A percentile compares a stretch with the other conserved stretches of the same genome.
Evolutionary conservation across 2,113 vertebrate genomes (phyloP).

Genomic region (western clawed frog (Xenopus tropicalis)): DNA sequence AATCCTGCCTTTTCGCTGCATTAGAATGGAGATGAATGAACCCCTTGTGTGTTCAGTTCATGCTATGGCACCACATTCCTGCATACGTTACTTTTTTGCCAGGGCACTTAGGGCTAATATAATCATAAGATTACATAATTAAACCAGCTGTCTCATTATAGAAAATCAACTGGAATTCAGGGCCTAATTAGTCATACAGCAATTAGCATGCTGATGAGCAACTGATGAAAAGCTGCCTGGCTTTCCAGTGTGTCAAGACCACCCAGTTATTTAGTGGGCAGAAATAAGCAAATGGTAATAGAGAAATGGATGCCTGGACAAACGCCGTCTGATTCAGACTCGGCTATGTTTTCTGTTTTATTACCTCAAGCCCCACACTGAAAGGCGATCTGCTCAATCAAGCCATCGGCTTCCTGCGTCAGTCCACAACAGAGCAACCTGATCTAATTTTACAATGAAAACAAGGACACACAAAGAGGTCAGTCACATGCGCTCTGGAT

Average conservation of each 20-base stretch:
- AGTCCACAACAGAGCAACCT: constrained; percentile 22
- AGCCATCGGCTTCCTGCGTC: constrained; percentile 7
- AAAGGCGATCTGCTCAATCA: constrained; percentile 17
- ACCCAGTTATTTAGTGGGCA: constrained; percentile 58
- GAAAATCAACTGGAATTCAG: constrained; percentile 89
- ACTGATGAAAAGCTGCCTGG: constrained; percentile 75
- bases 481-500: constrained; percentile 25
- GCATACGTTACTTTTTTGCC: constrained; percentile 61
- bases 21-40: constrained; percentile 38
- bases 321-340: constrained; percentile 1
- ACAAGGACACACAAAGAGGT: constrained; percentile 22
- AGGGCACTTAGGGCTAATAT: constrained; percentile 78
- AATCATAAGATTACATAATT: constrained; percentile 92
- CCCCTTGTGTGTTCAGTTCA: constrained; percentile 48
- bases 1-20: constrained; percentile 19
- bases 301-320: constrained; percentile 12
- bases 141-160: constrained; percentile 91
- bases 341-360: neutral
- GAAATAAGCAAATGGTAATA: constrained; percentile 29
- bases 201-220: constrained; percentile 84
- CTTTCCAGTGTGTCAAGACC: constrained; percentile 65
- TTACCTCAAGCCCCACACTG: constrained; percentile 20
- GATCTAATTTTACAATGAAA: constrained; percentile 34
- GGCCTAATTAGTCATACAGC: constrained; percentile 86
- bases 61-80: constrained; percentile 53